Base-by-base conservation (phyloP, 2,797 vertebrate species). In the Amblyraja radiata region DNA sequence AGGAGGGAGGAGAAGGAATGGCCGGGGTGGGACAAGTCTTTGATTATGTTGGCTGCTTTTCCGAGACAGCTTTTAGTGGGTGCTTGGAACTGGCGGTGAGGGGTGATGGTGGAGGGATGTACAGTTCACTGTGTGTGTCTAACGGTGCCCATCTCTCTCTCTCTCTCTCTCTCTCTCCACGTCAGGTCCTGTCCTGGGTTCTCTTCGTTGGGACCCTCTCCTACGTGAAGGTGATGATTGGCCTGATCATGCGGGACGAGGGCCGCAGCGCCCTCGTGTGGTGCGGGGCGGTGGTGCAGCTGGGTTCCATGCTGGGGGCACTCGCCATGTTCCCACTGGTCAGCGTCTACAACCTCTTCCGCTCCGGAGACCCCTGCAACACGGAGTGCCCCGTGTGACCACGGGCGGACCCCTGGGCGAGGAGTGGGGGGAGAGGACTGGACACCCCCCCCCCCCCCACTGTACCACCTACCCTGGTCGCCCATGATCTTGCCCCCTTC, bases 161-260 rank as follows among this genome's bases (percentile, higher is more conserved):
- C 36, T 14, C 90, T 54, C 90, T 46, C 21, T 21, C 54, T 6
- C 10, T 28, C 46, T 28, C 36, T 93, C 93, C 65, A 6, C 68
- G 39, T 14, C 94, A 98, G 97, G 97, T 98, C 83, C 94, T 96
- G 93, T 94, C 95, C 83, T 98, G 97, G 97, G 95, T 97, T 93
- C 93, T 97, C 21, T 98, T 98, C 61, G 95, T 97, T 46, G 96
- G 98, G 54, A 93, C 94, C 1, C 94, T 98, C 58, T 97, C 97
- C 80, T 98, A 97, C 16, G 97, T 98, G 65, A 98, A 98, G 94
- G 97, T 98, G 94, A 97, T 97, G 93, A 96, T 97, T 0, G 97
- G 97, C 21, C 93, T 97, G 25, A 97, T 97, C 79, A 94, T 98
- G 83, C 96, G 97, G 14, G 97, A 97, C 68, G 97, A 98, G 93